Conservation (phyloP, 2,888 invertebrate species). For the Pseudococcus longispinus region DNA sequence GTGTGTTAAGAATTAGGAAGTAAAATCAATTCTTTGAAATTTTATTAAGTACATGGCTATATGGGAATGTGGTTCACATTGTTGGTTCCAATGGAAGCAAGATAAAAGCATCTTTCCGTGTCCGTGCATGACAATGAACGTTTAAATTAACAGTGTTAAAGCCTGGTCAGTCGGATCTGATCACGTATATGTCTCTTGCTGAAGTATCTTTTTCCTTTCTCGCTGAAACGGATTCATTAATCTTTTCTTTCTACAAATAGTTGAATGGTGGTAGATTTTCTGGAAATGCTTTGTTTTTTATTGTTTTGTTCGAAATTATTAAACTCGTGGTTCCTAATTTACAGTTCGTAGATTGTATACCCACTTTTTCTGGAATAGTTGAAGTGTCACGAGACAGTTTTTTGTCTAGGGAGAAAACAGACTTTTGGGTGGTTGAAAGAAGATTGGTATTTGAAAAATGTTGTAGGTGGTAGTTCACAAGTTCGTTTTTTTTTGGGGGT, state of each 20-base stretch:
- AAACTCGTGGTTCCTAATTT: neutral
- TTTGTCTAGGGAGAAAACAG: neutral
- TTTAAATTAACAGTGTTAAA: constrained; percentile 47
- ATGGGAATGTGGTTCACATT: constrained; percentile 16
- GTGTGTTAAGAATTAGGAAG: constrained; percentile 24
- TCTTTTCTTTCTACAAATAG: constrained; percentile 9
- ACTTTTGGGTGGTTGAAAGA: neutral
- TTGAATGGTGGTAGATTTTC: constrained; percentile 4
- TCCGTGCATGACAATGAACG: constrained; percentile 54
- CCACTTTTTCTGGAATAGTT: neutral
- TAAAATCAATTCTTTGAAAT: constrained; percentile 16
- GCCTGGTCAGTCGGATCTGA: constrained; percentile 40
- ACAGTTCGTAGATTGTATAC: neutral
- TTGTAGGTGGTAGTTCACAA: neutral
- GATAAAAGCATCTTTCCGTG: constrained; percentile 48
- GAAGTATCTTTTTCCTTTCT: constrained; percentile 3
- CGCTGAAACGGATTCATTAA: constrained; percentile 2
- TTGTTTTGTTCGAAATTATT: neutral
- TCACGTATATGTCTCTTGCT: constrained; percentile 47
- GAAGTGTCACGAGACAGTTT: neutral
- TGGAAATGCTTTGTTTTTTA: neutral
- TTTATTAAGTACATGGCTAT: constrained; percentile 10
- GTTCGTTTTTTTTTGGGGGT: neutral
- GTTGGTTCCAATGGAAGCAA: neutral
- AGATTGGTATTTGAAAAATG: neutral